These are phyloP conservation scores for Dryadula phaetusa DNA, from an alignment of 2,888 invertebrate species.

Conservation along the genomic window DNA sequence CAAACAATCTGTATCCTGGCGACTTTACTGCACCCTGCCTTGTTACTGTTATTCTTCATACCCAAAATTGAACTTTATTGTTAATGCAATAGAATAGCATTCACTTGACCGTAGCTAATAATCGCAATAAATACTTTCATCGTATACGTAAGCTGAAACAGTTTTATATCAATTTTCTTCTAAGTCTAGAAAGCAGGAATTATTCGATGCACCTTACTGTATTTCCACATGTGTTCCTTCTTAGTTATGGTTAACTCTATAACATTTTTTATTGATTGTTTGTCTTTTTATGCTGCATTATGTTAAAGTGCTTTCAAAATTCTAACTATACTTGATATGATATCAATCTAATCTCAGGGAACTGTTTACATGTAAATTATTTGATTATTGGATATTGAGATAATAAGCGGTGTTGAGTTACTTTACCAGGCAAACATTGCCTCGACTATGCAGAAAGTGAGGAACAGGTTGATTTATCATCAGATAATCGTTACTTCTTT, in stretches of 20 bases:
- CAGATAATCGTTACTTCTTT: too few species aligned
- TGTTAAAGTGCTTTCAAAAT: neutral
- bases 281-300: neutral
- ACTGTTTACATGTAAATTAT: too few species aligned
- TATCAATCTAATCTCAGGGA: too few species aligned
- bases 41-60: conserved; percentile 54
- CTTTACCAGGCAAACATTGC: too few species aligned
- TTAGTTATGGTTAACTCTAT: neutral
- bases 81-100: conserved; percentile 51
- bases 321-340: neutral
- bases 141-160: conserved; percentile 78
- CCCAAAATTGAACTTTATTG: conserved; percentile 53
- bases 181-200: conserved; percentile 76
- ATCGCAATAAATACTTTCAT: conserved; percentile 71
- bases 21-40: conserved; percentile 67
- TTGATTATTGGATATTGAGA: too few species aligned
- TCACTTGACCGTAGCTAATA: conserved; percentile 46
- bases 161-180: conserved; percentile 83
- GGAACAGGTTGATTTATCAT: too few species aligned
- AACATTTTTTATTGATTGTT: neutral
- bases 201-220: conserved; percentile 57
- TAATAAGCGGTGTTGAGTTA: too few species aligned
- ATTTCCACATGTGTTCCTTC: conserved; percentile 39
- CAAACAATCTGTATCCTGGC: conserved; percentile 72
- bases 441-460: too few species aligned